Evolutionary conservation across 1,140 invertebrate genomes (phyloP).

Genomic region (Magallana angulata): DNA sequence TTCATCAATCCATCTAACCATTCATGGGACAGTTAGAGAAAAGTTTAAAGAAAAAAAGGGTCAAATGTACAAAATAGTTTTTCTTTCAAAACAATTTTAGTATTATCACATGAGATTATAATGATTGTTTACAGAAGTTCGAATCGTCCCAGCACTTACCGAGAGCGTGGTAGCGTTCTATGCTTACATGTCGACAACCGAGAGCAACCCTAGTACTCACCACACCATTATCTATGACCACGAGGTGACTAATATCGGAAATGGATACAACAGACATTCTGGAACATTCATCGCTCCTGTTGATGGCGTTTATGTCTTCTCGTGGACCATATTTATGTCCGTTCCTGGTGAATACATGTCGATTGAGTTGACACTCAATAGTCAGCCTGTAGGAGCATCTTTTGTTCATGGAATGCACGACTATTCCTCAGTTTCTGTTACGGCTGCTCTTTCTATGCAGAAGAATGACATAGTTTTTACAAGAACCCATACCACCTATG

Average conservation of each 20-base stretch:
- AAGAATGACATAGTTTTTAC: constrained; percentile 2
- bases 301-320: constrained; percentile 49
- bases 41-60: too few relatives aligned
- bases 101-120: too few relatives aligned
- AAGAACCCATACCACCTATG: background rate
- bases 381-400: background rate
- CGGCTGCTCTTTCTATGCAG: background rate
- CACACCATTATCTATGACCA: constrained; percentile 41
- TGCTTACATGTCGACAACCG: constrained; percentile 9
- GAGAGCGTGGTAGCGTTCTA: constrained; percentile 29
- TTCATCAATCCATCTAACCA: too few relatives aligned
- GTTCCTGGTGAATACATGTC: background rate
- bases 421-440: background rate
- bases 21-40: too few relatives aligned
- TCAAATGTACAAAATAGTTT: too few relatives aligned
- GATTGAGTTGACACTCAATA: background rate
- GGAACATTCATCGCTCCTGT: constrained; percentile 45
- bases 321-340: constrained; percentile 29
- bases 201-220: background rate
- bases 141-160: background rate
- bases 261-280: constrained; percentile 37
- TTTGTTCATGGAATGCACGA: background rate
- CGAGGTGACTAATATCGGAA: constrained; percentile 46
- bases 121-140: too few relatives aligned
- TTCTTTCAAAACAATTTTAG: too few relatives aligned